Evolutionary conservation across 2,888 invertebrate species (phyloP).

Genomic region (Chrysodeixis includens): DNA sequence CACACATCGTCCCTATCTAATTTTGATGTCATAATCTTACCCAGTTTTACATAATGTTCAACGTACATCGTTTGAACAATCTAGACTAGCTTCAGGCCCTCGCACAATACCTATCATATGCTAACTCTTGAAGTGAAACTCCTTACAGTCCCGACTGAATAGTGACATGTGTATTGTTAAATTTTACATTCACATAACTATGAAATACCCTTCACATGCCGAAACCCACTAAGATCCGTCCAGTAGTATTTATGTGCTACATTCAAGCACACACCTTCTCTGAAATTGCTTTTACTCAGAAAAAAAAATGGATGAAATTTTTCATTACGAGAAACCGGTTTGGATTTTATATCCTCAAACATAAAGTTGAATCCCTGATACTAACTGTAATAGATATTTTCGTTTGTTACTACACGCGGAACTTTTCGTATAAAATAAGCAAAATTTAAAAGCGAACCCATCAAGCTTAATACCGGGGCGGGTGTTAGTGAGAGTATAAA

Average conservation of each 20-base stretch:
- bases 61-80: not conserved
- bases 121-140: not conserved
- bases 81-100: not conserved
- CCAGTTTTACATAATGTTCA: not conserved
- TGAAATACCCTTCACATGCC: not conserved
- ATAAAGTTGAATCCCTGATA: not conserved
- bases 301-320: not conserved
- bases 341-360: not conserved
- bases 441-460: not conserved
- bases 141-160: not conserved
- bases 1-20: too few species aligned
- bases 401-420: not conserved
- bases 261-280: slow-evolving; percentile 7
- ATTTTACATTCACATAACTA: not conserved
- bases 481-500: not conserved
- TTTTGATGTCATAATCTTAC: not conserved
- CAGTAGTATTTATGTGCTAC: slow-evolving; percentile 45
- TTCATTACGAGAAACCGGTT: not conserved
- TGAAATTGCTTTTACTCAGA: slow-evolving; percentile 19
- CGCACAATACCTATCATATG: not conserved
- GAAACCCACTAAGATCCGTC: slow-evolving; percentile 57
- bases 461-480: not conserved
- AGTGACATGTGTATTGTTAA: not conserved
- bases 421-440: not conserved
- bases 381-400: not conserved